phyloP scores from a whole-genome alignment of 2,113 vertebrate species.

The Gulo gulo region DNA sequence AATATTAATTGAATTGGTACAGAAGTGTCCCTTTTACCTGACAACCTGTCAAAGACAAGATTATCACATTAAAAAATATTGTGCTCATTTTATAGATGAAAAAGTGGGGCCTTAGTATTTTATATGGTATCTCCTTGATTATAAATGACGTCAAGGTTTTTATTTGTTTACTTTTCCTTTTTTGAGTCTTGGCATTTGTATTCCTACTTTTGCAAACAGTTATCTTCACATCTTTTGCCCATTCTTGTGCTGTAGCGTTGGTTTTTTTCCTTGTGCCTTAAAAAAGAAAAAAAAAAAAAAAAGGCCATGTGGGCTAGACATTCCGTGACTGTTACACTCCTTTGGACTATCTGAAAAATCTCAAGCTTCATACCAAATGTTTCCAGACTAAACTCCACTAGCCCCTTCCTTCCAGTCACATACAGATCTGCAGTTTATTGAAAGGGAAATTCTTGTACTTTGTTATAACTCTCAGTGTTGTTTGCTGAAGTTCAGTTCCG shows the following conservation, averaged over 20 bases:
- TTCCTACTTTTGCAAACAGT: background rate
- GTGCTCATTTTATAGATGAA: background rate
- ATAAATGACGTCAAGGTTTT: background rate
- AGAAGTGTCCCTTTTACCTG: background rate
- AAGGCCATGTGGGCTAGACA: background rate
- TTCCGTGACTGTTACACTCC: constrained; percentile 15
- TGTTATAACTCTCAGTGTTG: constrained; percentile 39
- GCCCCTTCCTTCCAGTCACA: background rate
- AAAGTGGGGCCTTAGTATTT: background rate
- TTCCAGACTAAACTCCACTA: constrained; percentile 53
- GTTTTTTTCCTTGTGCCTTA: background rate
- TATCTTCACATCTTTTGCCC: background rate
- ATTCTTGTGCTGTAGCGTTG: background rate
- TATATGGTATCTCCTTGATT: constrained; percentile 1
- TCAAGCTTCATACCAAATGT: constrained; percentile 57
- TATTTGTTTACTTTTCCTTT: background rate
- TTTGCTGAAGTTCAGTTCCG: constrained; percentile 49
- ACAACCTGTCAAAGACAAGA: background rate
- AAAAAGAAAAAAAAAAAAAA: background rate
- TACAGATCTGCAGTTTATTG: constrained; percentile 46
- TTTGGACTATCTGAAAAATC: constrained; percentile 56
- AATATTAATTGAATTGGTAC: background rate
- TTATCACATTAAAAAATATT: constrained; percentile 1
- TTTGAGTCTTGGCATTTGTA: background rate
- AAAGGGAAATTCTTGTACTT: constrained; percentile 61